Evolutionary conservation across 23 tunicate species (phyloP), one percentile per base, ranked within the genome.

Genomic region (Clavelina lepadiformis): DNA sequence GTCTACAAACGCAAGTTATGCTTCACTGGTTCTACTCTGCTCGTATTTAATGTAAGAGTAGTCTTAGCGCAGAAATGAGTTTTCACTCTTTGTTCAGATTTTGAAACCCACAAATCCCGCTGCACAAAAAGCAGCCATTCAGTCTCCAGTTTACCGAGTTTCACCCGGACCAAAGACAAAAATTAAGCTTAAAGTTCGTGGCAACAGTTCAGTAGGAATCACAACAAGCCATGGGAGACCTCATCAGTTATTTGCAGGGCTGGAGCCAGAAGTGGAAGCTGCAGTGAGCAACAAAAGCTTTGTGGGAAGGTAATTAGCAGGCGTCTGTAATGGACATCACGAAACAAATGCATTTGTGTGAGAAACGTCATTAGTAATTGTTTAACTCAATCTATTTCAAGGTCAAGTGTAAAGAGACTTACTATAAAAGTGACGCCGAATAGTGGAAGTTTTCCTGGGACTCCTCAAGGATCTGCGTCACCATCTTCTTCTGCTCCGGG

Each of bases 101-200:
- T 29, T 80, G 35, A 79, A 80, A 46, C 96, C 96, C 11, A 88
- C 96, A 58, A 88, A 88, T 53, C 96, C 96, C 21, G 74, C 68
- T 5, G 96, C 96, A 1, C 82, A 79, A 54, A 82, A 88, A 63
- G 87, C 96, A 31, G 87, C 68, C 20, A 34, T 80, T 2, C 94
- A 85, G 67, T 79, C 87, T 18, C 96, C 96, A 2, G 15, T 88
- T 19, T 88, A 88, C 66, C 51, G 80, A 37, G 80, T 79, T 11
- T 52, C 78, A 0, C 71, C 96, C 2, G 87, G 78, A 1, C 74
- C 75, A 1, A 56, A 65, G 8, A 11, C 74, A 0, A 69, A 68
- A 54, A 79, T 79, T 7, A 69, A 70, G 32, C 87, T 82, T 32
- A 88, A 88, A 69, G 95, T 76, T 22, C 68, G 70, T 3, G 38